These are phyloP conservation scores for Caradrina kadenii DNA, from an alignment of 2,888 invertebrate species.

Conservation along the genomic window DNA sequence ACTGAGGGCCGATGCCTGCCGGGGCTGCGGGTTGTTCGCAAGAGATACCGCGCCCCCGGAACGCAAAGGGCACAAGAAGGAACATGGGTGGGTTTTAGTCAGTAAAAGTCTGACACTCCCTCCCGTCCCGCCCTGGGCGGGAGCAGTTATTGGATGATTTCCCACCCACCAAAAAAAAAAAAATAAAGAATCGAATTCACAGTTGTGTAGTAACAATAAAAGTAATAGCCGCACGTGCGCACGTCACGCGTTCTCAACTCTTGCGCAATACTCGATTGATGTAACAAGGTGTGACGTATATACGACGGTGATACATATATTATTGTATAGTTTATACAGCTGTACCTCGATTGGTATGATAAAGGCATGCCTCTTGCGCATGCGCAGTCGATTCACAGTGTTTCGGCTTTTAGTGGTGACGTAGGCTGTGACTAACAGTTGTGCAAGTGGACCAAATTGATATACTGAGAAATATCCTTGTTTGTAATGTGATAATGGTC, in stretches of 20 bases:
- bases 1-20: too few relatives aligned
- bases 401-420: slow-evolving; percentile 10
- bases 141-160: too few relatives aligned
- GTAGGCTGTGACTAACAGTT: slow-evolving; percentile 17
- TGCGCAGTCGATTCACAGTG: slow-evolving; percentile 20
- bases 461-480: neutral
- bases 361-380: slow-evolving; percentile 27
- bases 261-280: slow-evolving; percentile 38
- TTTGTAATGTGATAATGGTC: neutral
- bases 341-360: slow-evolving; percentile 8
- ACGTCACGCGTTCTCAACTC: slow-evolving; percentile 34
- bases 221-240: slow-evolving; percentile 35
- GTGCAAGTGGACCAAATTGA: neutral
- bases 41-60: too few relatives aligned
- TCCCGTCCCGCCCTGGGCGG: too few relatives aligned
- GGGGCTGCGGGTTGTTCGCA: too few relatives aligned
- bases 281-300: slow-evolving; percentile 31
- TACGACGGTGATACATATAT: neutral
- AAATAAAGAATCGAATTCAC: too few relatives aligned
- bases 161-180: too few relatives aligned
- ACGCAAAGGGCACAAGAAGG: too few relatives aligned
- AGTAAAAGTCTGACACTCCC: too few relatives aligned
- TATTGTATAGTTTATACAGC: neutral
- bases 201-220: slow-evolving; percentile 5
- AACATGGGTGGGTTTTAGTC: too few relatives aligned